Evolutionary conservation across 2,888 invertebrate species (phyloP).

Genomic region (Ametastegia equiseti): DNA sequence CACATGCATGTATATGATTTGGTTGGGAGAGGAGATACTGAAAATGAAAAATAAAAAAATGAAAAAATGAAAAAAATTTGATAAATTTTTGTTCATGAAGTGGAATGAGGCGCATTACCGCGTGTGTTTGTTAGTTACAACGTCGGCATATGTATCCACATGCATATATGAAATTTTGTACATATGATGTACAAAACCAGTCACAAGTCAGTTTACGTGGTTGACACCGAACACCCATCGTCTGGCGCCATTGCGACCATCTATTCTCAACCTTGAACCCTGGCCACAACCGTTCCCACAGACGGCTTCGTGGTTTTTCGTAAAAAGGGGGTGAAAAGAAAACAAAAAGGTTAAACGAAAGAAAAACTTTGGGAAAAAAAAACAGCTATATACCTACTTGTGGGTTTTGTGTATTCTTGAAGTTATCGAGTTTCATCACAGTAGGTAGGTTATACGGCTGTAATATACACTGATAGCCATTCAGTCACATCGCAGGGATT

Average conservation of each 20-base stretch:
- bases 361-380: neutral
- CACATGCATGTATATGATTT: neutral
- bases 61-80: neutral
- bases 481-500: neutral
- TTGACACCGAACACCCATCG: conserved; percentile 40
- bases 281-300: conserved; percentile 17
- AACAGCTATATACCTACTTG: neutral
- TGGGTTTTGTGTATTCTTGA: neutral
- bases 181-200: conserved; percentile 24
- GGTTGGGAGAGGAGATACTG: neutral
- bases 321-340: neutral
- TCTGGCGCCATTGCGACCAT: conserved; percentile 9
- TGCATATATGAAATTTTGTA: too few relatives aligned
- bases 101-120: neutral
- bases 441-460: too few relatives aligned
- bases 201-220: conserved; percentile 12
- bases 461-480: neutral
- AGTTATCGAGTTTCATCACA: neutral
- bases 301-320: conserved; percentile 8
- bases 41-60: neutral
- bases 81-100: conserved; percentile 6
- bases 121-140: neutral
- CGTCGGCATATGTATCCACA: neutral
- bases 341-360: neutral
- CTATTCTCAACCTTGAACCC: conserved; percentile 28